Conservation (phyloP, 2,797 vertebrate species). For the Carapus acus region DNA sequence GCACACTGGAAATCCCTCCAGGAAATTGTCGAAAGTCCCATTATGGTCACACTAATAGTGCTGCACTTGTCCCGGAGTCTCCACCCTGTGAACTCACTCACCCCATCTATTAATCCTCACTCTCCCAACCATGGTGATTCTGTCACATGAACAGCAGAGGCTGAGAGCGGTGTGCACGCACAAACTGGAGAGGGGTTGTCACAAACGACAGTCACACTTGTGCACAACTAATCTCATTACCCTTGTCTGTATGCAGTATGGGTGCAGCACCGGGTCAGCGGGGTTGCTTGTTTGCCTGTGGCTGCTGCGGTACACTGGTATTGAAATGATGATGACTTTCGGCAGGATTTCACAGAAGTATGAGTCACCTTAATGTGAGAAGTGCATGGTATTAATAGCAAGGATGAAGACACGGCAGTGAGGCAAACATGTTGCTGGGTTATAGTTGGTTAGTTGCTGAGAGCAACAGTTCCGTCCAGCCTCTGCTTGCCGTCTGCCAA, state of each 20-base stretch:
- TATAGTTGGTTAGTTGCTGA: conserved; percentile 32
- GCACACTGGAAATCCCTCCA: conserved; percentile 25
- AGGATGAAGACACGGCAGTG: conserved; percentile 25
- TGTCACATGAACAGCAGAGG: conserved; percentile 65
- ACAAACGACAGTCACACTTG: conserved; percentile 60
- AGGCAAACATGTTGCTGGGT: conserved; percentile 44
- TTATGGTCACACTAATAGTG: conserved; percentile 25
- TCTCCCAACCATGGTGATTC: conserved; percentile 53
- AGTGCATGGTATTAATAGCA: conserved; percentile 50
- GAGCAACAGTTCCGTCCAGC: conserved; percentile 26
- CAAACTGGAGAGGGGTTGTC: conserved; percentile 59
- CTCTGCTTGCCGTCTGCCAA: conserved; percentile 51
- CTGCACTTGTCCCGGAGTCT: conserved; percentile 37
- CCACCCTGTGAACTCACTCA: conserved; percentile 54
- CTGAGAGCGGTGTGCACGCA: conserved; percentile 41
- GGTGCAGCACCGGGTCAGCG: conserved; percentile 56
- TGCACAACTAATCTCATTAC: conserved; percentile 67
- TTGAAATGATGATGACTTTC: conserved; percentile 40
- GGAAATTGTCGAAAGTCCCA: conserved; percentile 39
- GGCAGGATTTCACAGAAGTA: conserved; percentile 37
- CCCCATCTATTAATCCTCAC: conserved; percentile 59
- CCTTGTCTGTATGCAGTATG: conserved; percentile 60
- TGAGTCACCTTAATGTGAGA: conserved; percentile 40
- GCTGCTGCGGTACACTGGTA: conserved; percentile 13
- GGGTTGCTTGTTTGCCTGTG: conserved; percentile 48